These are phyloP conservation scores for Cerastis rubricosa DNA, from an alignment of 2,888 invertebrate genomes.

Conservation along the genomic window DNA sequence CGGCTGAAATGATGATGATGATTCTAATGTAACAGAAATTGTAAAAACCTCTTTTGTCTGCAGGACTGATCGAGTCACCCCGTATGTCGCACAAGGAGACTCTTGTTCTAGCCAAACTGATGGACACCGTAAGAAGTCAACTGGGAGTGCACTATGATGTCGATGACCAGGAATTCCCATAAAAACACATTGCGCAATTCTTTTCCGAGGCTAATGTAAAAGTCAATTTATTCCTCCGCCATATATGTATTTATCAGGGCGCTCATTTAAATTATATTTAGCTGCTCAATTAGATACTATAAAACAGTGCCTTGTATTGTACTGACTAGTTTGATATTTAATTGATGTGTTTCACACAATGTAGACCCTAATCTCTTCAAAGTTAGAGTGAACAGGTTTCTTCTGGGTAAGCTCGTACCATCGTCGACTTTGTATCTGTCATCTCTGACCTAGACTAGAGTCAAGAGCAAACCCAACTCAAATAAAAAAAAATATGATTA, in stretches of 20 bases:
- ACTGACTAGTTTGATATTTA: background rate
- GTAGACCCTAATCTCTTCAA: no score
- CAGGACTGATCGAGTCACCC: conserved; percentile 93
- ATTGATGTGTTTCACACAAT: background rate
- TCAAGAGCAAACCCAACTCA: no score
- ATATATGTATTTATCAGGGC: conserved; percentile 3
- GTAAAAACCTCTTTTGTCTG: conserved; percentile 41
- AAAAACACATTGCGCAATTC: background rate
- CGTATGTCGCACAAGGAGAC: conserved; percentile 92
- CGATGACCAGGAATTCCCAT: conserved; percentile 83
- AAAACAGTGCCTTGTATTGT: conserved; percentile 1
- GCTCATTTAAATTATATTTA: conserved; percentile 4
- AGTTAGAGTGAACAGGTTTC: no score
- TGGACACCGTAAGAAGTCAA: conserved; percentile 93
- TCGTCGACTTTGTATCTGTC: no score
- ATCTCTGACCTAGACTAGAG: no score
- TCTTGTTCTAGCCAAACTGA: conserved; percentile 92
- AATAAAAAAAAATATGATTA: conserved; percentile 1
- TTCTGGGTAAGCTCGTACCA: no score
- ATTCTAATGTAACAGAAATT: background rate
- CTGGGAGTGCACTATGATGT: conserved; percentile 91
- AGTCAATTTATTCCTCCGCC: background rate
- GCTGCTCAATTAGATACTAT: conserved; percentile 25
- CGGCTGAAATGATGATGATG: no score
- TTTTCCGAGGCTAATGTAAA: background rate